Evolutionary conservation across 2,888 invertebrate genomes (phyloP).

Genomic region (Tenthredo amoena): DNA sequence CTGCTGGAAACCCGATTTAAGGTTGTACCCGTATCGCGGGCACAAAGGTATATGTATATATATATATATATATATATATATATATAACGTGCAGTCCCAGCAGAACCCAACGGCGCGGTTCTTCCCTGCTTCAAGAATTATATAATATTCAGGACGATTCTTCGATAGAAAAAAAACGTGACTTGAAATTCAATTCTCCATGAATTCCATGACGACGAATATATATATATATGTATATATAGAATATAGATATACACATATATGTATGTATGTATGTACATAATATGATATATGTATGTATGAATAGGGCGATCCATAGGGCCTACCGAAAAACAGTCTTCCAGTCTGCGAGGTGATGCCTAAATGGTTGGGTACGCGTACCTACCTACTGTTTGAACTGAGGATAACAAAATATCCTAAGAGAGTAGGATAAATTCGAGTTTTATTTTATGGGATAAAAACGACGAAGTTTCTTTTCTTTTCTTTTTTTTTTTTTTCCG

Average conservation of each 20-base stretch:
- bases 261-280: neutral
- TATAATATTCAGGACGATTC: slow-evolving; percentile 50
- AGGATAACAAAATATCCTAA: neutral
- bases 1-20: neutral
- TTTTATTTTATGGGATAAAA: neutral
- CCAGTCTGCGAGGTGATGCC: neutral
- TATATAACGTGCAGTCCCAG: neutral
- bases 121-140: slow-evolving; percentile 41
- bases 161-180: slow-evolving; percentile 46
- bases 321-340: neutral
- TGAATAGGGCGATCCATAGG: neutral
- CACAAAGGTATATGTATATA: neutral
- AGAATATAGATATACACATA: neutral
- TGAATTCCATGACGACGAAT: neutral
- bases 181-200: slow-evolving; percentile 28
- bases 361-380: neutral
- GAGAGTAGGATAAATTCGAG: neutral
- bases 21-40: neutral
- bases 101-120: neutral
- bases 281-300: neutral
- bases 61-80: neutral
- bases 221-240: neutral
- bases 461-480: neutral
- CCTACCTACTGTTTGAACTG: neutral
- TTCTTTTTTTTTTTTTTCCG: neutral